Conservation (phyloP, 1,140 invertebrate genomes). For the Zeugodacus cucurbitae region DNA sequence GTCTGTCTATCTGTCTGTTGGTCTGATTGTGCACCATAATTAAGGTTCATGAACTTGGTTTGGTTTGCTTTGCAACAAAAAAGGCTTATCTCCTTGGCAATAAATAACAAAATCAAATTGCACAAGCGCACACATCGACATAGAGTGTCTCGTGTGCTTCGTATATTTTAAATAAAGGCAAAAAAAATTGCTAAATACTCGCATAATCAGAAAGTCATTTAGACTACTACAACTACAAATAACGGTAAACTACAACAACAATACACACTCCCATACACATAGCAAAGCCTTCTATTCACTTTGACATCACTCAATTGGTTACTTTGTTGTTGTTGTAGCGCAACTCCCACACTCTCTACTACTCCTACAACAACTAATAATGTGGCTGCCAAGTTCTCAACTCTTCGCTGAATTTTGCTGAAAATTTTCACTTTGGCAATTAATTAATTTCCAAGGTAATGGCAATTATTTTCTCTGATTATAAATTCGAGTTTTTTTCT, state of each 20-base stretch:
- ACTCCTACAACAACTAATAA: not conserved
- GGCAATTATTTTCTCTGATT: not conserved
- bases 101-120: not conserved
- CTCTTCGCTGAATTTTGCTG: not conserved
- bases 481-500: not conserved
- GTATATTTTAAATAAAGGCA: not conserved
- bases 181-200: not conserved
- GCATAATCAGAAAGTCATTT: not conserved
- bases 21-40: not conserved
- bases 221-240: not conserved
- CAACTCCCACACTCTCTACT: too few species aligned
- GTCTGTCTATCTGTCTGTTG: not conserved
- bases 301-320: not conserved
- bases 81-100: conserved; percentile 16
- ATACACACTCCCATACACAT: not conserved
- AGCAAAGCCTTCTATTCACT: not conserved
- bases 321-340: too few species aligned
- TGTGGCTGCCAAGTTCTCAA: not conserved
- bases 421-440: not conserved
- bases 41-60: conserved; percentile 6
- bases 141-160: not conserved
- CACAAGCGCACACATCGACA: not conserved
- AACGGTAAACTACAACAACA: not conserved
- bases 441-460: conserved; percentile 12
- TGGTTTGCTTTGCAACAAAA: too few species aligned